Evolutionary conservation across 2,797 vertebrate species (phyloP).

Genomic region (Pogonophryne albipinna): DNA sequence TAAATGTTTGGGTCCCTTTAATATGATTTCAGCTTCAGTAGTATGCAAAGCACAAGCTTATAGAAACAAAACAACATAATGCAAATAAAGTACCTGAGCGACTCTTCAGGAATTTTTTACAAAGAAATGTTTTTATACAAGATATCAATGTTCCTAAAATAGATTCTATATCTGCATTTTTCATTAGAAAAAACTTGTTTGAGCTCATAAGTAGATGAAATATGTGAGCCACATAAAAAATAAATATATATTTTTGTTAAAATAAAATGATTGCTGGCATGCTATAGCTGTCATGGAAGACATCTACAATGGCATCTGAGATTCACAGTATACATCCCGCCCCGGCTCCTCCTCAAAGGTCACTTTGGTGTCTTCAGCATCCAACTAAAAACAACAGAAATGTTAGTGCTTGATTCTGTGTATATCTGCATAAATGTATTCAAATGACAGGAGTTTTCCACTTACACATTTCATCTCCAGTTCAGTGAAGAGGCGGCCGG

Average conservation of each 20-base stretch:
- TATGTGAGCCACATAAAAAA: slow-evolving; percentile 52
- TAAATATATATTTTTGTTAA: slow-evolving; percentile 39
- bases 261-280: slow-evolving; percentile 31
- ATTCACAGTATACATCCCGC: slow-evolving; percentile 91
- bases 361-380: slow-evolving; percentile 88
- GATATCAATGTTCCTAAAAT: slow-evolving; percentile 11
- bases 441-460: slow-evolving; percentile 29
- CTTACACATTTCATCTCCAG: slow-evolving; percentile 95
- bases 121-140: slow-evolving; percentile 8
- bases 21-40: slow-evolving; percentile 2
- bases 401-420: neutral
- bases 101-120: slow-evolving; percentile 14
- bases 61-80: slow-evolving; percentile 7
- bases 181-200: slow-evolving; percentile 34
- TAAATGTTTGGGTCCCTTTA: neutral
- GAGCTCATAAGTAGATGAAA: slow-evolving; percentile 28
- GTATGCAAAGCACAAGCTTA: neutral
- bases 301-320: slow-evolving; percentile 91
- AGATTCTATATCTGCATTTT: slow-evolving; percentile 21
- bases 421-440: neutral
- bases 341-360: slow-evolving; percentile 92
- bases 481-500: slow-evolving; percentile 88
- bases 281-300: slow-evolving; percentile 20
- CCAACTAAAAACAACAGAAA: slow-evolving; percentile 85
- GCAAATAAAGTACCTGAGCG: slow-evolving; percentile 24